Evolutionary conservation across 2,888 invertebrate species (phyloP), one percentile per base, ranked within the genome.

Genomic region (Kuschelorhynchus macadamiae): DNA sequence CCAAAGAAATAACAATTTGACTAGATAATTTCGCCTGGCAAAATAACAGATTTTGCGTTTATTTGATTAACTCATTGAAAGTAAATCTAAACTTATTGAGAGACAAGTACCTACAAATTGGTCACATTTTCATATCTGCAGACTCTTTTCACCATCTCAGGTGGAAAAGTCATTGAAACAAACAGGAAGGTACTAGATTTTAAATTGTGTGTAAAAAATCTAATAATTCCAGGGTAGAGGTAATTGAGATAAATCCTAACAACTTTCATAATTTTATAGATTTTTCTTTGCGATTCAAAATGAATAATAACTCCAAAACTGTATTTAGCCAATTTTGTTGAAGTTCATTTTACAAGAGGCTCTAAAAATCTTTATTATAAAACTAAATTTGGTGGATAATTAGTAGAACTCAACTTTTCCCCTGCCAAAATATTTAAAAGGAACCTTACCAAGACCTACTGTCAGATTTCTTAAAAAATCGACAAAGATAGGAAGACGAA

Each of bases 71-170:
- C n/a, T n/a, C n/a, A n/a, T n/a, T n/a, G n/a, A n/a, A n/a, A n/a
- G n/a, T n/a, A 30, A 57, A n/a, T n/a, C n/a, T n/a, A n/a, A n/a
- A n/a, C n/a, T n/a, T n/a, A n/a, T n/a, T n/a, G n/a, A n/a, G n/a
- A 36, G 1, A 64, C 2, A 65, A 68, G n/a, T 68, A 33, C 25
- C 47, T 64, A 14, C 41, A 57, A 65, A 11, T 59, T 30, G 69
- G 65, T 5, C 69, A 69, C 30, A 64, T 65, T 5, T 69, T 65
- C 21, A 65, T 64, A 59, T 50, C 60, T 2, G 59, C 68, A 2
- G 59, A 66, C 44, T 39, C 41, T 41, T 66, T 69, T 32, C 60
- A 66, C 49, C 69, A 69, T 41, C n/a, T n/a, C 46, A 64, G 16
- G 69, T 69, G 18, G 69, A 65, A 66, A 39, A 44, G 20, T 52